Base-by-base conservation (phyloP, 2,888 invertebrate species). In the Drosophila anomalata region DNA sequence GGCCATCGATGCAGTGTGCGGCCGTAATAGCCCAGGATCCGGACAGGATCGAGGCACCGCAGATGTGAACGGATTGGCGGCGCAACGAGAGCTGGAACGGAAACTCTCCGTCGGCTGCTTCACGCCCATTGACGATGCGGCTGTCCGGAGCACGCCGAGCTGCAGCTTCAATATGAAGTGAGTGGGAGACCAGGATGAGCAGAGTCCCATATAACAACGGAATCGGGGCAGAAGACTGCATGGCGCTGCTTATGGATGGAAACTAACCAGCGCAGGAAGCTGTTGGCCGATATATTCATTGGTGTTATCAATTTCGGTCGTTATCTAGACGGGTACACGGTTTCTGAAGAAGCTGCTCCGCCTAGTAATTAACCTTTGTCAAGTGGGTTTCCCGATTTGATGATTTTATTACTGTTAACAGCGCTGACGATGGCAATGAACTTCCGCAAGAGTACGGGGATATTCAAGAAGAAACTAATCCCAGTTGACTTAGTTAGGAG, bases 51-150 rank as follows among this genome's bases (percentile, higher is more conserved):
- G 90, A 87, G 20, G 90, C 90, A 3, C 90, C 90, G 47, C 90
- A 91, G 9, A 90, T 88, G 60, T 91, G 90, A 2, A 84, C 67
- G 5, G 80, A 78, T 36, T 87, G 85, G 0, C 90, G 89, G 0
- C 90, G 88, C n/a, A 91, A 70, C 0, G 90, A 91, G 5, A 91
- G 78, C 69, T 91, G 91, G 77, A 88, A 90, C 2, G 89, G 89
- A 60, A 91, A 91, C 41, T 91, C 81, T 3, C 88, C 87, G 14
- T 87, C 89, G 0, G 62, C 42, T 0, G 89, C 91, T 50, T 82
- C 87, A n/a, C 79, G 79, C 0, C 91, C 91, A 59, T 90, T 90
- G 0, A 91, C 91, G 42, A 91, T 91, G 1, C 91, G 87, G 20
- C 82, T 82, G 31, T 78, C 82, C 12, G 86, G 82, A 3, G 72